Base-by-base conservation (phyloP, 2,888 invertebrate species). In the Mythimna albipuncta region DNA sequence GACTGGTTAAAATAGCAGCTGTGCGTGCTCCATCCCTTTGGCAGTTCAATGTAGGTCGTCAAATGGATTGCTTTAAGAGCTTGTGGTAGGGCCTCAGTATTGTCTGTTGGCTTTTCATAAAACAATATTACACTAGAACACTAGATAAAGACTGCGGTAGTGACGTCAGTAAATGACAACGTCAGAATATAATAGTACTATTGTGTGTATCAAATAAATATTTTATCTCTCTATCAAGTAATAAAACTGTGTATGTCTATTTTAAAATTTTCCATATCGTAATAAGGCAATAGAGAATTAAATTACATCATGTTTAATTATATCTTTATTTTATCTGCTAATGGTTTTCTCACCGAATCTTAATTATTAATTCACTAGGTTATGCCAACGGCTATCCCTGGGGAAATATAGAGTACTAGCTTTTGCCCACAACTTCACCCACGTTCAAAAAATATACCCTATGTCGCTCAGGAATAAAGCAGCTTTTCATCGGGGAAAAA, bases 291-390 rank as follows among this genome's bases (percentile, higher is more conserved):
- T 26, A 26, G 13, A 38, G 38, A 7, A 32, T n/a, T 32, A 16
- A 54, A 68, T 57, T 26, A 57, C 13, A n/a, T 57, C 55, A 57
- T 47, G 2, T 72, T 69, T 54, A 16, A 41, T 44, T 6, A 6
- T 6, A 41, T 54, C 38, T 68, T 6, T 38, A n/a, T 61, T 32
- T n/a, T 16, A 69, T 69, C n/a, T 52, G 2, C 0, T 69, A 44
- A 54, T 19, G 1, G 19, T 9, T 21, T 41, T 21, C 38, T 61
- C 41, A 21, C 13, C 9, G 16, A 62, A 0, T 16, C 4, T 44
- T 16, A 7, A 41, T 7, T 61, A 13, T 41, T 21, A 26, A 44
- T 26, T 6, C 0, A 0, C 47, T 47, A 47, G 13, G 5, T 13
- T 16, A 1, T 47, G 16, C 16, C 16, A 47, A 2, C 6, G 47